Percentiles rank a stretch among this genome's conserved stretches.
Conservation (phyloP, 2,113 vertebrate genomes). For the Osmerus mordax region DNA sequence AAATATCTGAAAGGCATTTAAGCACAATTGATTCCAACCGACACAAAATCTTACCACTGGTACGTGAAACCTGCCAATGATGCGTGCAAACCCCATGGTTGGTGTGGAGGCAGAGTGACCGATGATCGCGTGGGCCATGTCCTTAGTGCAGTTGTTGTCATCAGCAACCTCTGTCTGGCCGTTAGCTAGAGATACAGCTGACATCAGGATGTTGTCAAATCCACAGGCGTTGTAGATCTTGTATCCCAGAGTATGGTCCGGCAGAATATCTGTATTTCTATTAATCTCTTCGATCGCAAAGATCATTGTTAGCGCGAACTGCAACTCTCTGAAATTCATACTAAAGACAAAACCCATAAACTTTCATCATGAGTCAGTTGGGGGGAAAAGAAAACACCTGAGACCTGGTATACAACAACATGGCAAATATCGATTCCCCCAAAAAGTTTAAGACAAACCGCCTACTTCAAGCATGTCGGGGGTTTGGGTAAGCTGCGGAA, state of each 20-base stretch:
- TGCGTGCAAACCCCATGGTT: slow-evolving; percentile 48
- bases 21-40: background rate
- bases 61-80: slow-evolving; percentile 51
- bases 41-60: slow-evolving; percentile 38
- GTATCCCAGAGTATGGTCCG: slow-evolving; percentile 64
- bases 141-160: slow-evolving; percentile 44
- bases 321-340: slow-evolving; percentile 33
- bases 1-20: background rate
- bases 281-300: slow-evolving; percentile 78
- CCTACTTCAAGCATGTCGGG: too few relatives aligned
- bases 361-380: too few relatives aligned
- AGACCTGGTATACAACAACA: too few relatives aligned
- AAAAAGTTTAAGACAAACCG: too few relatives aligned
- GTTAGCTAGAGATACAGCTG: slow-evolving; percentile 60
- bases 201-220: slow-evolving; percentile 45
- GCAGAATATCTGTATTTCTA: slow-evolving; percentile 54
- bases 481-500: too few relatives aligned
- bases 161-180: slow-evolving; percentile 36
- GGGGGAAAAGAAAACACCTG: too few relatives aligned
- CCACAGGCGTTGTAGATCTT: slow-evolving; percentile 74
- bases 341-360: slow-evolving; percentile 19
- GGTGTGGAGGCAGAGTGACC: slow-evolving; percentile 59
- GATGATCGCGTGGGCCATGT: slow-evolving; percentile 43
- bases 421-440: too few relatives aligned
- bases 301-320: slow-evolving; percentile 72